Evolutionary conservation across 2,113 vertebrate genomes (phyloP), one percentile per base, ranked within the genome.

Genomic region (Aepyceros melampus): DNA sequence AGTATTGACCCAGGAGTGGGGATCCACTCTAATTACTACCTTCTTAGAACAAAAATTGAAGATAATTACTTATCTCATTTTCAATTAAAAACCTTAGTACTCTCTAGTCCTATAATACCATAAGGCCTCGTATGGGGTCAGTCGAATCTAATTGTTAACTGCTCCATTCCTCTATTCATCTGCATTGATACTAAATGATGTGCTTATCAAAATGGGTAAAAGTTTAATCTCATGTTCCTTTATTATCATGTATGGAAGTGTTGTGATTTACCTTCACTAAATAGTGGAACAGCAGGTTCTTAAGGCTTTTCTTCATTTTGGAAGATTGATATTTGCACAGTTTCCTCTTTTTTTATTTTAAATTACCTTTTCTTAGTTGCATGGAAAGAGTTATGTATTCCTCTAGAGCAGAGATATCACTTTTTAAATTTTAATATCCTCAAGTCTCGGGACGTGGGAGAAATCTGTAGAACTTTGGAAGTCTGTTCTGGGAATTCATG

Each of bases 11-110:
- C 82, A 51, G 19, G 78, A 97, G 55, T 89, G 45, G 49, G 43
- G 47, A 97, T 89, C 25, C 25, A 93, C 56, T 94, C 94, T 97
- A 97, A 97, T 97, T 97, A 96, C 60, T 60, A 86, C 13, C 78
- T 97, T 96, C 87, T 93, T 95, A 95, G 67, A 90, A 96, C 33
- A 96, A 97, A 78, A 96, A 94, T 95, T 85, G 45, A 95, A 98
- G 85, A 96, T 97, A 95, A 98, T 97, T 94, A 89, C 82, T 94
- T 96, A 81, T 81, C 67, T 92, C 90, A 25, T 87, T 96, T 97
- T 94, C 96, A 96, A 95, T 96, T 96, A 14, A 89, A 93, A 95
- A 95, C 51, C n/a, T 64, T 56, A 82, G 23, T 33, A 97, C 76
- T 98, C 88, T 92, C 92, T 97, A 71, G 78, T 91, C 55, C 78